These are phyloP conservation scores for Troides aeacus DNA, from an alignment of 2,888 invertebrate species.

Conservation along the genomic window DNA sequence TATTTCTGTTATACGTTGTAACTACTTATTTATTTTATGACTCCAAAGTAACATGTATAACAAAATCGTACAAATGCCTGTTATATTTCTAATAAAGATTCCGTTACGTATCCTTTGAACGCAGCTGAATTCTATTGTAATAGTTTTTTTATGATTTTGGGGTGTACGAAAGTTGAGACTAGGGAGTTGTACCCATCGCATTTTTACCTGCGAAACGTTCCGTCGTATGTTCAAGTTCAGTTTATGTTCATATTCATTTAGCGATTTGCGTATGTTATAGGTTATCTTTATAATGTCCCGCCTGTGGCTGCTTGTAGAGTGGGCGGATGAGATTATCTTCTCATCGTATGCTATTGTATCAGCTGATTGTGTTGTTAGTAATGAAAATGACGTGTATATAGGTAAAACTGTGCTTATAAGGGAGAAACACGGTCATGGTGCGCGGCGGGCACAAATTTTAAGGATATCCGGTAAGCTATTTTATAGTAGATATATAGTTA, in stretches of 20 bases:
- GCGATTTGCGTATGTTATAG: conserved; percentile 19
- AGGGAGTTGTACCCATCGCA: conserved; percentile 34
- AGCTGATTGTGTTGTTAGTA: conserved; percentile 41
- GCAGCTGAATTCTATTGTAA: conserved; percentile 13
- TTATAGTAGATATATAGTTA: background rate
- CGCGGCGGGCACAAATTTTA: conserved; percentile 51
- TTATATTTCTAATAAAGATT: background rate
- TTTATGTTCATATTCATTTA: conserved; percentile 30
- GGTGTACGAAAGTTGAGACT: conserved; percentile 27
- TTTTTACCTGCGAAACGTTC: conserved; percentile 39
- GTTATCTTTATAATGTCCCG: conserved; percentile 44
- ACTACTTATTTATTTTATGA: background rate
- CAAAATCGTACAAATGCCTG: background rate
- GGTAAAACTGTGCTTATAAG: conserved; percentile 50
- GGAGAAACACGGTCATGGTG: conserved; percentile 38
- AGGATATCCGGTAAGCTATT: conserved; percentile 51
- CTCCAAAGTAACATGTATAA: background rate
- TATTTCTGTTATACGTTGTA: background rate
- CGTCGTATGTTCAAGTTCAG: conserved; percentile 30
- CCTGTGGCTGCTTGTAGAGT: conserved; percentile 61
- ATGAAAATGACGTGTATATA: conserved; percentile 43
- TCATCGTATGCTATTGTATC: conserved; percentile 54
- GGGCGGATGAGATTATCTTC: conserved; percentile 53
- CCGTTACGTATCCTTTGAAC: conserved; percentile 16
- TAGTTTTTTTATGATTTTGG: conserved; percentile 34